Evolutionary conservation across 2,888 invertebrate genomes (phyloP).

Genomic region (Nebria brevicollis): DNA sequence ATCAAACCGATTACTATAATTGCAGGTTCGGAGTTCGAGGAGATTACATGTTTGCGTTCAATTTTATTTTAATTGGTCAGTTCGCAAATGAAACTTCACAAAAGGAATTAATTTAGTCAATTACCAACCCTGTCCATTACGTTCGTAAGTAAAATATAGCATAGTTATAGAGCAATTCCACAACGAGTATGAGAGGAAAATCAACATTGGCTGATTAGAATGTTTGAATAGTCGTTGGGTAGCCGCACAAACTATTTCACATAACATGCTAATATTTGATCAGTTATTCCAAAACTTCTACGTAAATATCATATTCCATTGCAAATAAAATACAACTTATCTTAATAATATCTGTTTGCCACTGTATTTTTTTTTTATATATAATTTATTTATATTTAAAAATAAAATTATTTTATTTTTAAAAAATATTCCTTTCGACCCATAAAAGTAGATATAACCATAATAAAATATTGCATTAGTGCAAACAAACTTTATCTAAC

Average conservation of each 20-base stretch:
- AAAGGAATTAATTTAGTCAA: conserved; percentile 56
- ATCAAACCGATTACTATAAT: conserved; percentile 38
- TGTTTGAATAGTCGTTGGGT: background rate
- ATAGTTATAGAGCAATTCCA: background rate
- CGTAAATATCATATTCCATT: no score
- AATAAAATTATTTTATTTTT: no score
- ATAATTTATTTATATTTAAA: no score
- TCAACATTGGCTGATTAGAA: background rate
- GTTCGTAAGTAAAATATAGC: conserved; percentile 49
- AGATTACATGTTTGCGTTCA: conserved; percentile 44
- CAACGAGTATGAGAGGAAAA: background rate
- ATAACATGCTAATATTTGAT: no score
- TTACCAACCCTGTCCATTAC: conserved; percentile 55
- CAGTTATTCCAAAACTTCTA: no score
- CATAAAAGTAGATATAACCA: no score
- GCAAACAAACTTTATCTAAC: background rate
- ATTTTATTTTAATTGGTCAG: conserved; percentile 43
- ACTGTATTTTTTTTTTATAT: no score
- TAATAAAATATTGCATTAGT: no score
- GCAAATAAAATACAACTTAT: no score
- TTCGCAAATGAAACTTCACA: conserved; percentile 50
- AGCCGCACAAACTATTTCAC: background rate
- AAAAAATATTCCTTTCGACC: no score
- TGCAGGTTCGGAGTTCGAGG: conserved; percentile 26
- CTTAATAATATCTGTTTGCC: no score